Evolutionary conservation across 1,140 invertebrate genomes (phyloP), one percentile per base, ranked within the genome.

Genomic region (Drosophila miranda): DNA sequence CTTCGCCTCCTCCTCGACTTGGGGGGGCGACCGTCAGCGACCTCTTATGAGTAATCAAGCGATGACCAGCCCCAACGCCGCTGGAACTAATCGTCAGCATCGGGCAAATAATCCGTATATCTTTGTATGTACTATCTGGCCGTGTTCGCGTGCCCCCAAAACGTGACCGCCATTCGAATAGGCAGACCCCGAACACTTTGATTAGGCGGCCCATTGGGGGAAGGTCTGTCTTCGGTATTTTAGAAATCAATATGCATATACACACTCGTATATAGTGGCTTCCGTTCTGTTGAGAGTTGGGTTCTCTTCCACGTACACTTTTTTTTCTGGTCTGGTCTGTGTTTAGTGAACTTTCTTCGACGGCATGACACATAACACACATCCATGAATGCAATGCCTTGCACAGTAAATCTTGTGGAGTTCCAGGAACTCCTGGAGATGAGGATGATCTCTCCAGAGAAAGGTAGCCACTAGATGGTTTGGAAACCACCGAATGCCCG

Each of bases 121-220:
- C 21, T 30, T 19, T 19, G 19, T n/a, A 16, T 41, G 43, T 42
- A 67, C 62, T 68, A 42, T 68, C 62, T 68, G 54, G 23, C 5
- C 26, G 16, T 16, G 21, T 42, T 64, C 59, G 61, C 61, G 59
- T 64, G 61, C 49, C 61, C 68, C 69, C 74, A 60, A 82, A 82
- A 81, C 78, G 78, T 81, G 78, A 81, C 78, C 30, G 56, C 75
- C 62, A 78, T 78, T 23, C 26, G 59, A 61, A n/a, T 44, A 21
- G 34, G 3, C 34, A 11, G 34, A 38, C 11, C 8, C 30, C 30
- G 9, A 34, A 34, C 23, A 23, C 23, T 34, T 48, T 42, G 30
- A 68, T 68, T 67, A 54, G 64, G 56, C 19, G 49, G 43, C 34
- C 34, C 34, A 13, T 38, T 4, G 3, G 34, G 34, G 34, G 34